Evolutionary conservation across 2,797 vertebrate genomes (phyloP), one percentile per base, ranked within the genome.

Genomic region (Sphaeramia orbicularis): DNA sequence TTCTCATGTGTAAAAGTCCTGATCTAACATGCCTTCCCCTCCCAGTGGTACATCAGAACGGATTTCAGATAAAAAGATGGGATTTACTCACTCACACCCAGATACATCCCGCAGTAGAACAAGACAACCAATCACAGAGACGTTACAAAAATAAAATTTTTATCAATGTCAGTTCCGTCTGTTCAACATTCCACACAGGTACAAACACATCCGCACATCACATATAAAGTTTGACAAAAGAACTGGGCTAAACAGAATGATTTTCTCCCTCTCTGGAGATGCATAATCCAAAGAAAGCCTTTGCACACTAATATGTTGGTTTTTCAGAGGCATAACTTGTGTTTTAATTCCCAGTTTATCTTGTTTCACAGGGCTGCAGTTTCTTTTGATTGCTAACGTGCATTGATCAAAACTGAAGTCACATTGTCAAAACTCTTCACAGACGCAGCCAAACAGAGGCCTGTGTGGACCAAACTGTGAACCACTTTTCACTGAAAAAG

Each of bases 11-110:
- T 57, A 53, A 64, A 70, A 79, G 49, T 65, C 48, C 62, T 63
- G 75, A 84, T 88, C 62, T 49, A 35, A 77, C 47, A 30, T 1
- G 12, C 61, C 66, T 67, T 55, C 35, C 27, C 37, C 48, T 74
- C 49, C 66, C 49, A 24, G 75, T 21, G 44, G 65, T 44, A 56
- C 24, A 4, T 62, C 48, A 50, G 16, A 53, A 60, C 41, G 38
- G 47, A 61, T 64, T 76, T 79, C 42, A 63, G 44, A 54, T 50
- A 37, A 55, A 54, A 65, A 73, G 19, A 53, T 59, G 40, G 15
- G 13, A 52, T 66, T 70, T 42, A 65, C 47, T 61, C 58, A 63
- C 0, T 1, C n/a, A 50, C 38, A 51, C 36, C 1, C 49, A 48
- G 58, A 13, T 45, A 19, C 49, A 51, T 51, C 37, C 36, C 27